Percentiles rank a stretch among this genome's conserved stretches.
phyloP scores from a whole-genome alignment of 1,140 invertebrate species.

The Sinella curviseta region DNA sequence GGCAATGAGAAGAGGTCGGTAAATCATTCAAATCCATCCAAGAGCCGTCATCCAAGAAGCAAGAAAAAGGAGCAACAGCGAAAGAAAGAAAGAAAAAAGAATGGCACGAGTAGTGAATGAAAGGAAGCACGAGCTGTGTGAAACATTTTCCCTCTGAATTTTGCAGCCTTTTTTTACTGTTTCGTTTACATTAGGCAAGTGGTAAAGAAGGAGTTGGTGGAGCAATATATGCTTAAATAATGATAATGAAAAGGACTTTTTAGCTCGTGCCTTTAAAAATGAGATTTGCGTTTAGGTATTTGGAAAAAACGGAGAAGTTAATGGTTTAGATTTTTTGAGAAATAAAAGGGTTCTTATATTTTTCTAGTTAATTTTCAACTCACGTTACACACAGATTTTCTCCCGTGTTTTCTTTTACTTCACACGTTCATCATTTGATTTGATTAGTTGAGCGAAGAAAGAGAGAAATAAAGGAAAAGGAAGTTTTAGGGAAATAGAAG shows the following conservation, averaged over 20 bases:
- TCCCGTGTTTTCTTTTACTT: not conserved
- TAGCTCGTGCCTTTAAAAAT: too few species aligned
- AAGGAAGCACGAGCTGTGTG: too few species aligned
- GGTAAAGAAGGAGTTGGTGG: too few species aligned
- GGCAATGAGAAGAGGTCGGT: not conserved
- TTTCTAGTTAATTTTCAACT: not conserved
- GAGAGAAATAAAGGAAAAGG: not conserved
- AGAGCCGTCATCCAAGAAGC: not conserved
- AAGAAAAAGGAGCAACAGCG: not conserved
- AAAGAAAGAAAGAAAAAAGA: too few species aligned
- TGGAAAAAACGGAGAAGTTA: not conserved
- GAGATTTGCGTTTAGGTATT: not conserved
- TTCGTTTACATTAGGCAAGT: too few species aligned
- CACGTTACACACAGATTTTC: not conserved
- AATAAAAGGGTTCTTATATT: not conserved
- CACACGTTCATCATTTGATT: conserved; percentile 21
- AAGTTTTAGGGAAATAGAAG: not conserved
- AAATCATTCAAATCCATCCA: conserved; percentile 16
- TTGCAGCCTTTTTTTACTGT: too few species aligned
- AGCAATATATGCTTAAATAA: too few species aligned
- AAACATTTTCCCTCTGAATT: too few species aligned
- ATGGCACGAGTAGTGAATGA: too few species aligned
- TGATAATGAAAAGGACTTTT: not conserved
- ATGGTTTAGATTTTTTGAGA: not conserved
- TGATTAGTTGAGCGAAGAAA: not conserved